Percentiles rank a stretch among this genome's conserved stretches.
These are phyloP conservation scores for Lepisosteus osseus DNA, from an alignment of 2,113 vertebrate genomes.

Conservation along the genomic window DNA sequence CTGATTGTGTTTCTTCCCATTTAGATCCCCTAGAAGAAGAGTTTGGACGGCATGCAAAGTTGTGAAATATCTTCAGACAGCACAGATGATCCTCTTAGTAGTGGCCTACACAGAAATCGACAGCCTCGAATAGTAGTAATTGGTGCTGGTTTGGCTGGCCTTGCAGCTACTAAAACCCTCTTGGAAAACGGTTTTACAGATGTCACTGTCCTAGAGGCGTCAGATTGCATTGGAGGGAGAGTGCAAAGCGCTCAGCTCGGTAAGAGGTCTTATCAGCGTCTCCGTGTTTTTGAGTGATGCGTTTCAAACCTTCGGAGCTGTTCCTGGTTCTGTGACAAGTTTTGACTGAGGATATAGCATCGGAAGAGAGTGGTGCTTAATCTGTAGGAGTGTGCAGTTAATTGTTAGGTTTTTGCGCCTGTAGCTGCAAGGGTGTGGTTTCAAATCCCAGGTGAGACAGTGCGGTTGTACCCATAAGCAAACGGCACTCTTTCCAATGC, in stretches of 20 bases:
- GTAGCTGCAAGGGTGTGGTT: no score
- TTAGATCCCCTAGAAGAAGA: slow-evolving; percentile 87
- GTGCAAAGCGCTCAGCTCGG: slow-evolving; percentile 90
- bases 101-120: slow-evolving; percentile 82
- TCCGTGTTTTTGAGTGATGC: background rate
- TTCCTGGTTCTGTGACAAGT: no score
- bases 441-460: no score
- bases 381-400: no score
- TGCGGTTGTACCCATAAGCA: no score
- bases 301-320: background rate
- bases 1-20: slow-evolving; percentile 20
- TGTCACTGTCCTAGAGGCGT: slow-evolving; percentile 93
- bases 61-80: slow-evolving; percentile 99
- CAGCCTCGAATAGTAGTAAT: slow-evolving; percentile 97
- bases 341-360: no score
- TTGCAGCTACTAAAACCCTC: slow-evolving; percentile 86
- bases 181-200: slow-evolving; percentile 89
- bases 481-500: no score
- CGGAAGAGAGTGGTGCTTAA: no score
- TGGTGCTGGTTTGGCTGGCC: slow-evolving; percentile 92
- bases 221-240: slow-evolving; percentile 87
- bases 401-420: no score
- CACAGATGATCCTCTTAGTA: slow-evolving; percentile 98
- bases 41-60: slow-evolving; percentile 99
- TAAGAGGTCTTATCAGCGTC: slow-evolving; percentile 51